These are phyloP conservation scores for Saturnia pavonia DNA, from an alignment of 2,888 invertebrate species.

Conservation along the genomic window DNA sequence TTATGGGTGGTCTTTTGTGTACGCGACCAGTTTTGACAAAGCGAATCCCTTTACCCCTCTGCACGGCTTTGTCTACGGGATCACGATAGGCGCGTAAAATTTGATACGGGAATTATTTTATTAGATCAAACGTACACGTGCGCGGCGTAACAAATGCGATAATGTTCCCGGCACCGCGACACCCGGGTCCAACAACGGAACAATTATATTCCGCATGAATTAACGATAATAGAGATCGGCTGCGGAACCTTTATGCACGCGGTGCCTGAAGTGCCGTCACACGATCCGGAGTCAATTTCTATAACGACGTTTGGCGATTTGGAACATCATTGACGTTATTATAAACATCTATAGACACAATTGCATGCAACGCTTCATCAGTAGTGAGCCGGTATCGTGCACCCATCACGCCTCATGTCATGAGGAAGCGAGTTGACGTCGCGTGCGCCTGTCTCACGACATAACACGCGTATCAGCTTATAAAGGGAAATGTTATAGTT, in stretches of 20 bases:
- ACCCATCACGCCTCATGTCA: constrained; percentile 17
- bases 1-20: constrained; percentile 70
- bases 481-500: constrained; percentile 32
- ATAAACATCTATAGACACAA: not conserved
- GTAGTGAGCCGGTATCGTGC: not conserved
- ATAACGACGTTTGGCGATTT: constrained; percentile 45
- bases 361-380: not conserved
- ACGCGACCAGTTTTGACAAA: constrained; percentile 76
- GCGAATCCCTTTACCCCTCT: constrained; percentile 69
- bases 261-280: constrained; percentile 55
- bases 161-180: constrained; percentile 64
- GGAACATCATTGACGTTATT: constrained; percentile 16
- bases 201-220: constrained; percentile 79
- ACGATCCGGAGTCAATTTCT: constrained; percentile 61
- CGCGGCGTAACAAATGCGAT: constrained; percentile 79
- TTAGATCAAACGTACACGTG: constrained; percentile 79
- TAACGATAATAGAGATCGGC: constrained; percentile 69
- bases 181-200: constrained; percentile 57
- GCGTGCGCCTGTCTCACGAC: constrained; percentile 60
- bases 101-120: constrained; percentile 82
- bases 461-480: constrained; percentile 63
- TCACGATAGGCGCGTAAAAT: constrained; percentile 80
- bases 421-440: constrained; percentile 53
- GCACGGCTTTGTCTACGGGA: constrained; percentile 71
- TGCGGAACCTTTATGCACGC: constrained; percentile 68